Base-by-base conservation (phyloP, 1,140 invertebrate genomes). In the Heliothis virescens region DNA sequence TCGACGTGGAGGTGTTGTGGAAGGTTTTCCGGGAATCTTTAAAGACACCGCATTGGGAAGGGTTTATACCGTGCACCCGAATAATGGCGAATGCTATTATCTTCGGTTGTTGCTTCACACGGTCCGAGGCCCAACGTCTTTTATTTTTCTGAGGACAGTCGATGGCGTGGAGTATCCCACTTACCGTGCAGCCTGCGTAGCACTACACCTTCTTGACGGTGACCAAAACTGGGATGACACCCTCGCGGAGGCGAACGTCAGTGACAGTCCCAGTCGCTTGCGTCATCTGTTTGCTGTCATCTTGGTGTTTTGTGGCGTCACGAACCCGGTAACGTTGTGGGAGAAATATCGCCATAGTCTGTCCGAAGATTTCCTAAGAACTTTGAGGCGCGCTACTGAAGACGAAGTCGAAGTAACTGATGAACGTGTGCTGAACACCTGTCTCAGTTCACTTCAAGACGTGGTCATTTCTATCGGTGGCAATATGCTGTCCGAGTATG, bases 171-270 rank as follows among this genome's bases (percentile, higher is more conserved):
- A 62, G 59, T 62, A 62, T 62, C 59, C 29, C 21, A 62, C 59
- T 62, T 62, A 60, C 26, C 16, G 16, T 4, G 57, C 57, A 34
- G 21, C 59, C 29, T 62, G 59, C 21, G 59, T 26, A 29, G 59
- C 59, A 29, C 59, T 18, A 26, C 59, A 62, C 26, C 59, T 34
- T 13, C 59, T 62, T 16, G 59, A 62, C 59, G 26, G 29, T 62
- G 57, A 60, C 57, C 16, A 60, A 60, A 18, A 60, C 57, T 60
- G 57, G 57, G n/a, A 60, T 60, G 57, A 60, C 57, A 60, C 57
- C 4, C 57, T 60, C 16, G 16, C 50, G n/a, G n/a, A n/a, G n/a
- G n/a, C n/a, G n/a, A n/a, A n/a, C n/a, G n/a, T n/a, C n/a, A n/a
- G n/a, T n/a, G n/a, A n/a, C n/a, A n/a, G n/a, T n/a, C n/a, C n/a